Conservation (phyloP, 2,797 vertebrate species). For the Bovichtus variegatus region DNA sequence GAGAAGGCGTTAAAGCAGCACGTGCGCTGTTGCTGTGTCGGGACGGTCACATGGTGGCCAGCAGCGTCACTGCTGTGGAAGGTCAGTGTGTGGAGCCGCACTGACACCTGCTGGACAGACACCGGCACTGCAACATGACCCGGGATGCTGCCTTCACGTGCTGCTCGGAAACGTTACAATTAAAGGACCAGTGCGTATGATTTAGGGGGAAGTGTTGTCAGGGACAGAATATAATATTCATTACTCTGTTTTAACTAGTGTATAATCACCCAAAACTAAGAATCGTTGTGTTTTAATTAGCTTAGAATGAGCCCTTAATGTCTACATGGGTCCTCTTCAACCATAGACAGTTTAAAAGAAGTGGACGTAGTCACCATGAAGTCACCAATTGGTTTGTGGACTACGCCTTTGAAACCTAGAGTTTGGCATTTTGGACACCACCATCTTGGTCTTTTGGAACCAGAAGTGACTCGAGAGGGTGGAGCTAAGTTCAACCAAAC, state of each 20-base stretch:
- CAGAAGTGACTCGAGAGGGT: too few species aligned
- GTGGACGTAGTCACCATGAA: neutral
- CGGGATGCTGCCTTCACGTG: neutral
- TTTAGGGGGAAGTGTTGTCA: too few species aligned
- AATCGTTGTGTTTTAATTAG: too few species aligned
- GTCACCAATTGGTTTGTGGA: neutral
- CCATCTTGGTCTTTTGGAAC: too few species aligned
- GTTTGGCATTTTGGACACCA: too few species aligned
- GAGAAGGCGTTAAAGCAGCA: neutral
- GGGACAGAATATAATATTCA: too few species aligned
- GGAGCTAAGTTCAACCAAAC: too few species aligned
- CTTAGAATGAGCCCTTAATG: too few species aligned
- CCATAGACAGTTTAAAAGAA: neutral
- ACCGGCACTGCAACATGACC: rapidly evolving
- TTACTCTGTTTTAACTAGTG: too few species aligned
- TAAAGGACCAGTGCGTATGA: too few species aligned
- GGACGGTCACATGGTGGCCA: neutral
- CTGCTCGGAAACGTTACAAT: neutral
- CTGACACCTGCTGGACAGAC: conserved; percentile 49
- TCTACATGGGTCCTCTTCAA: too few species aligned
- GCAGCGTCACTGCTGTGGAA: neutral
- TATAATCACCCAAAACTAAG: too few species aligned
- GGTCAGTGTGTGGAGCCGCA: conserved; percentile 20
- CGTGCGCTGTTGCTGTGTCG: neutral
- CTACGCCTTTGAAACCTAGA: rapidly evolving